Base-by-base conservation (phyloP, 1,140 invertebrate genomes). In the Rhopalosiphum padi region DNA sequence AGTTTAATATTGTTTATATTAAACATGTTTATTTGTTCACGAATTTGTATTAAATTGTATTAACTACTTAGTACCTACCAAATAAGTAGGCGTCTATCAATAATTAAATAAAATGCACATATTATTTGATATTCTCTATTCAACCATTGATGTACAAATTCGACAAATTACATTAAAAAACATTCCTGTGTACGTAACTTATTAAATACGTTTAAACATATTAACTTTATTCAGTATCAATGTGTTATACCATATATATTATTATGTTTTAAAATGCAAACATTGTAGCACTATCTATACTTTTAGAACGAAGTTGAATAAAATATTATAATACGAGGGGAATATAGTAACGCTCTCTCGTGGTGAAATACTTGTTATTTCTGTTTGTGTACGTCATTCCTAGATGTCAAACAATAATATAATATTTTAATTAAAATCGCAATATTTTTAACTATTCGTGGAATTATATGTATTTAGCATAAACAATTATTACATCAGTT, bases 331-430 rank as follows among this genome's bases (percentile, higher is more conserved):
- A 46, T 48, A 30, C n/a, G 22, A 35, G 22, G 0, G 37, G 48
- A 11, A 9, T 25, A 88, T 30, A 51, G n/a, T 22, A 0, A 25
- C 87, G 87, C 87, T 21, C 48, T 88, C 87, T 88, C n/a, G 87
- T 88, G 87, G 46, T 23, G 1, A 37, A 88, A 53, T 11, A 3
- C 7, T 35, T 23, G 48, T 0, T n/a, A 23, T 0, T 1, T 11
- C 37, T 88, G 35, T 7, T 88, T 35, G 21, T 1, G 1, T 23
- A 53, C 25, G 22, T 8, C n/a, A 23, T 37, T 6, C n/a, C 11
- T 51, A 88, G 87, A 53, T 88, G 87, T 88, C 87, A 88, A 18
- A 43, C 1, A n/a, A 68, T n/a, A 68, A n/a, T 68, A 68, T 30
- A 68, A n/a, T 6, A n/a, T 68, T 68, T 68, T 68, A n/a, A 68